Evolutionary conservation across 2,113 vertebrate species (phyloP).

Genomic region (Triplophysa tibetana): DNA sequence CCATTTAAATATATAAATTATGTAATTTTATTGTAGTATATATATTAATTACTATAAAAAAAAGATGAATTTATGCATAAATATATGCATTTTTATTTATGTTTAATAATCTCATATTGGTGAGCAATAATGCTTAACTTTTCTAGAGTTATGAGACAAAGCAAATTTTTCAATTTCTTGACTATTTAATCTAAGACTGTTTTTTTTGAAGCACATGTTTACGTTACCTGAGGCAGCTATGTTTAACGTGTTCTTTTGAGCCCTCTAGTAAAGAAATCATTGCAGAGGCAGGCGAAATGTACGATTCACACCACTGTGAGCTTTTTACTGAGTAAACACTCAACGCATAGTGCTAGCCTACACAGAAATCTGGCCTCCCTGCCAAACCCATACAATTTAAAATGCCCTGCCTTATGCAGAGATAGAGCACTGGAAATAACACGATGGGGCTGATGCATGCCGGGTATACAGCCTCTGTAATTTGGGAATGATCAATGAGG

Average conservation of each 20-base stretch:
- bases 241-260: conserved; percentile 4
- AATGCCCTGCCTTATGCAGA: conserved; percentile 26
- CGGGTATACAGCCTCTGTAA: conserved; percentile 31
- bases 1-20: too few species aligned
- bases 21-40: too few species aligned
- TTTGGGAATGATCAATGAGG: conserved; percentile 41
- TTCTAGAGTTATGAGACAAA: too few species aligned
- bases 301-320: not conserved
- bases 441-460: conserved; percentile 28
- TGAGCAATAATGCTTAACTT: too few species aligned
- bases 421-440: conserved; percentile 16
- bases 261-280: conserved; percentile 1
- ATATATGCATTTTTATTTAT: too few species aligned
- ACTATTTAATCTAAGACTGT: too few species aligned
- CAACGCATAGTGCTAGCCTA: conserved; percentile 8
- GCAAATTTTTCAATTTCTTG: too few species aligned
- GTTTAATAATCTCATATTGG: too few species aligned
- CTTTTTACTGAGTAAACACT: conserved; percentile 27
- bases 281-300: not conserved
- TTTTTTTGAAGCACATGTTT: not conserved
- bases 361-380: conserved; percentile 1
- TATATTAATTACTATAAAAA: too few species aligned
- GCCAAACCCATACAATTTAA: conserved; percentile 30
- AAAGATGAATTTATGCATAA: too few species aligned
- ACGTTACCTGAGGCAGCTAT: not conserved